phyloP scores from a whole-genome alignment of 2,888 invertebrate genomes.

The Hyles lineata region DNA sequence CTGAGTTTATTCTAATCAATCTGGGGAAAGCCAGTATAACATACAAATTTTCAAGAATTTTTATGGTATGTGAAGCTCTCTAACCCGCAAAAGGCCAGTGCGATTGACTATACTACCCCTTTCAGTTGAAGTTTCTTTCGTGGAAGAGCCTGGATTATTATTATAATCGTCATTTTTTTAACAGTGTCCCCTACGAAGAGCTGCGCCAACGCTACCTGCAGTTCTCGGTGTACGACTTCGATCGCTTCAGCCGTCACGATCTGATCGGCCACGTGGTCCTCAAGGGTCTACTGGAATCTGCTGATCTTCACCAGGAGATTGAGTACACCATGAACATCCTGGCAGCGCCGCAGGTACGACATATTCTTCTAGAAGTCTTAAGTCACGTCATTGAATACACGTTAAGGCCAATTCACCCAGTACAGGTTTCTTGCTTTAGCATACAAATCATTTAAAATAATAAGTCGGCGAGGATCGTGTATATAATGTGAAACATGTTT shows the following conservation, averaged over 20 bases:
- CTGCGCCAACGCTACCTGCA: slow-evolving; percentile 90
- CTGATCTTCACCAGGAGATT: slow-evolving; percentile 91
- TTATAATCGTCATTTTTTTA: slow-evolving; percentile 15
- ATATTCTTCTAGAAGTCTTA: background rate
- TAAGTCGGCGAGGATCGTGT: too few species aligned
- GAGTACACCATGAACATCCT: slow-evolving; percentile 94
- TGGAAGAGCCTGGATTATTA: background rate
- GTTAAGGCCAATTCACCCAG: background rate
- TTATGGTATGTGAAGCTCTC: too few species aligned
- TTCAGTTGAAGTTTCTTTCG: background rate
- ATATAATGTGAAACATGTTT: too few species aligned
- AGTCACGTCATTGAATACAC: background rate
- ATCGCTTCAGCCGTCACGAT: slow-evolving; percentile 94
- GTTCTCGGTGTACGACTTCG: slow-evolving; percentile 95
- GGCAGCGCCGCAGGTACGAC: slow-evolving; percentile 89
- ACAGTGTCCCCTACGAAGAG: slow-evolving; percentile 90
- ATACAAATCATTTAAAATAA: too few species aligned
- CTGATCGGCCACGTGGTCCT: slow-evolving; percentile 94
- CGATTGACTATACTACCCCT: too few species aligned
- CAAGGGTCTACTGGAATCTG: slow-evolving; percentile 90
- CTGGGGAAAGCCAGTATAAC: too few species aligned
- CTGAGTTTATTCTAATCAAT: too few species aligned
- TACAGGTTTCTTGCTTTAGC: too few species aligned
- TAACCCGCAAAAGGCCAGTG: too few species aligned
- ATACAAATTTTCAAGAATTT: too few species aligned